phyloP scores from a whole-genome alignment of 1,140 invertebrate species.

The Limonius californicus region DNA sequence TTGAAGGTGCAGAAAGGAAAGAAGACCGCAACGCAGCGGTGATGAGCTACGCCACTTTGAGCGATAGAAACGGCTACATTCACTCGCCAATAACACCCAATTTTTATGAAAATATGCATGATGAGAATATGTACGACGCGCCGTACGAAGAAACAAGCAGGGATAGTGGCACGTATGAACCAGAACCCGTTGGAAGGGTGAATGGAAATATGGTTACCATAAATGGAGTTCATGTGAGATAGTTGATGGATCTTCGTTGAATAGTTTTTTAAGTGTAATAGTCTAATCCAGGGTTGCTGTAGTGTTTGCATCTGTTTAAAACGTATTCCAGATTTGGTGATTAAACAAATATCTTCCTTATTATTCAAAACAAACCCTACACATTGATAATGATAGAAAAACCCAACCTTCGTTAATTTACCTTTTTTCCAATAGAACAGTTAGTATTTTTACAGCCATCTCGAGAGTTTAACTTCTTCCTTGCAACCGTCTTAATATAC shows the following conservation, averaged over 20 bases:
- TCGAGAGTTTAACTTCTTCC: no score
- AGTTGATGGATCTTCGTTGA: not conserved
- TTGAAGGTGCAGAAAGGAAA: slow-evolving; percentile 77
- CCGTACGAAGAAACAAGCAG: slow-evolving; percentile 56
- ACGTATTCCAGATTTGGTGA: no score
- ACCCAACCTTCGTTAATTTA: no score
- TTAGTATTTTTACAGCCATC: no score
- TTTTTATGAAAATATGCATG: slow-evolving; percentile 70
- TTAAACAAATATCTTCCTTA: no score
- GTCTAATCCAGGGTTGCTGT: no score
- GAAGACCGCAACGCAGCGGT: slow-evolving; percentile 80
- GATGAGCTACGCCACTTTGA: slow-evolving; percentile 78
- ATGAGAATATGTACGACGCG: slow-evolving; percentile 67
- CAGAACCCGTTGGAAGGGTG: slow-evolving; percentile 55
- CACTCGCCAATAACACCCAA: slow-evolving; percentile 48
- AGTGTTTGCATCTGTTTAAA: no score
- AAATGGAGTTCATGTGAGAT: slow-evolving; percentile 62
- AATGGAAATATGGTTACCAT: slow-evolving; percentile 65
- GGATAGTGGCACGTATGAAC: slow-evolving; percentile 66
- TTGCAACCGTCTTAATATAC: no score
- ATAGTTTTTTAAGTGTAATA: slow-evolving; percentile 1
- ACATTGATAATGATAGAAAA: no score
- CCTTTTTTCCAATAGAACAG: no score
- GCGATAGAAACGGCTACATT: slow-evolving; percentile 57
- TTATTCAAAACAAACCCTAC: no score